These are phyloP conservation scores for Embidobia sp. DNA, from an alignment of 2,888 invertebrate genomes.

Conservation along the genomic window DNA sequence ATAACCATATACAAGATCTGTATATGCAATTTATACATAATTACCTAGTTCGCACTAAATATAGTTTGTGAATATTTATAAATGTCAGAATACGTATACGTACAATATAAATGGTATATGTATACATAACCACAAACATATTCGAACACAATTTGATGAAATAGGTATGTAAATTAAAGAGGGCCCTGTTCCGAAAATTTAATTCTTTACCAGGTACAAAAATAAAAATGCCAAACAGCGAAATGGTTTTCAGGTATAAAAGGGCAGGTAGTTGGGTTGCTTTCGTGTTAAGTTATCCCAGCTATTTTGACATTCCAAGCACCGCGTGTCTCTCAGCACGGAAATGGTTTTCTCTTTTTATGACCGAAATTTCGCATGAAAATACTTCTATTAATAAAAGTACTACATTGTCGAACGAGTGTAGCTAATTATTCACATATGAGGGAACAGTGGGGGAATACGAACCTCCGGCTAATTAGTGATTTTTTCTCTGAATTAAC, in stretches of 20 bases:
- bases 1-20: no score
- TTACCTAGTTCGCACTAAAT: no score
- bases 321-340: constrained; percentile 2
- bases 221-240: constrained; percentile 5
- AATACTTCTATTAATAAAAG: constrained; percentile 13
- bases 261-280: constrained; percentile 18
- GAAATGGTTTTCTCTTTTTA: constrained; percentile 35
- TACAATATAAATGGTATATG: no score
- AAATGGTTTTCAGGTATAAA: constrained; percentile 25
- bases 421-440: no score
- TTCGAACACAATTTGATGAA: no score
- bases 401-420: background rate
- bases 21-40: no score
- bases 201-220: constrained; percentile 11
- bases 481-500: no score
- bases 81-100: no score
- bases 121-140: no score
- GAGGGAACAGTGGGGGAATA: no score
- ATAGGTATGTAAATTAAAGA: background rate
- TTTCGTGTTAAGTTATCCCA: constrained; percentile 20
- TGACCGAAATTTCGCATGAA: constrained; percentile 21
- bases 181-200: constrained; percentile 1
- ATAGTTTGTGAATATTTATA: no score
- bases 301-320: constrained; percentile 38
- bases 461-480: no score